Percentiles rank a stretch among this genome's conserved stretches.
Evolutionary conservation across 2,113 vertebrate species (phyloP).

Genomic region (Lepus americanus): DNA sequence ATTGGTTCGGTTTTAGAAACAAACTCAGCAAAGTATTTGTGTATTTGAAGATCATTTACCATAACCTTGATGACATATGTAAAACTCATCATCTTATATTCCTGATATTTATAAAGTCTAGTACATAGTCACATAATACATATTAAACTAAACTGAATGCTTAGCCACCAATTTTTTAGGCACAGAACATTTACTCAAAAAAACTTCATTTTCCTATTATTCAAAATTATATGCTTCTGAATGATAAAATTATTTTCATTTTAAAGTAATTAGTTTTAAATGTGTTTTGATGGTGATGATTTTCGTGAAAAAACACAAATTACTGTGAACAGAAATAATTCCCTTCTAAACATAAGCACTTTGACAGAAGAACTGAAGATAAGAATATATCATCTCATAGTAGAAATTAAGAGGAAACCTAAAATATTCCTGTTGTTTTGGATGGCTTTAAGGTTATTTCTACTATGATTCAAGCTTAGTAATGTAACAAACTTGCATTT

Average conservation of each 20-base stretch:
- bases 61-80: neutral
- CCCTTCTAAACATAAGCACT: slow-evolving; percentile 53
- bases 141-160: neutral
- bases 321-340: slow-evolving; percentile 27
- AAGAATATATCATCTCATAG: slow-evolving; percentile 34
- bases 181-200: slow-evolving; percentile 49
- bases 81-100: neutral
- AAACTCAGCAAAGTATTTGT: neutral
- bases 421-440: slow-evolving; percentile 64
- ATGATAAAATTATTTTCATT: slow-evolving; percentile 67
- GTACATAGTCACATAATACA: neutral
- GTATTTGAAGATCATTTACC: neutral
- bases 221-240: slow-evolving; percentile 54
- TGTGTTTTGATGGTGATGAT: slow-evolving; percentile 55
- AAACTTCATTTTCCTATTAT: slow-evolving; percentile 50
- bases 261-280: slow-evolving; percentile 73
- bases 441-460: slow-evolving; percentile 28
- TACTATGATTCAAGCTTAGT: neutral
- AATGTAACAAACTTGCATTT: slow-evolving; percentile 15
- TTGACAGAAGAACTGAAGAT: slow-evolving; percentile 24
- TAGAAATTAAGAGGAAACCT: slow-evolving; percentile 37
- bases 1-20: slow-evolving; percentile 47
- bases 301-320: slow-evolving; percentile 21
- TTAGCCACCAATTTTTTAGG: neutral
- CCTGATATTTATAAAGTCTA: neutral